Conservation (phyloP, 2,797 vertebrate species). For the Botia almorhae region DNA sequence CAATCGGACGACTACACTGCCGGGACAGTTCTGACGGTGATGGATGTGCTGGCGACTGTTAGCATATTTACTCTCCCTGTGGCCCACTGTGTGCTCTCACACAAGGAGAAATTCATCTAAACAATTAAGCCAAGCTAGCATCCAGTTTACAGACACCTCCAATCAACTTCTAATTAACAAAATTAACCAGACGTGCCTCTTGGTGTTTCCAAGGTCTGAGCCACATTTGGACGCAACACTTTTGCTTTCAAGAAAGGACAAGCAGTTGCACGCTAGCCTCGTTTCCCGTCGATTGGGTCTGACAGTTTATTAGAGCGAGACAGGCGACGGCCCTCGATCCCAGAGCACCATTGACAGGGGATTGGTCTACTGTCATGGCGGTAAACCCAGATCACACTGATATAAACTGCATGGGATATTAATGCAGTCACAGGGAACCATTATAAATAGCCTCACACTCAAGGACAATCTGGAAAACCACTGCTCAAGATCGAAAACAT, state of each 20-base stretch:
- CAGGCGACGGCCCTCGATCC: background rate
- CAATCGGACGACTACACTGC: background rate
- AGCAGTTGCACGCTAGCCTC: too few species aligned
- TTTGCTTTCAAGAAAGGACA: background rate
- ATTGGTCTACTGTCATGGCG: background rate
- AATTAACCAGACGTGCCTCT: constrained; percentile 41
- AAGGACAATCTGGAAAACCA: constrained; percentile 47
- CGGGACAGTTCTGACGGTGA: constrained; percentile 33
- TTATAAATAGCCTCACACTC: constrained; percentile 21
- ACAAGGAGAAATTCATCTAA: constrained; percentile 48
- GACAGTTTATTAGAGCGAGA: constrained; percentile 23
- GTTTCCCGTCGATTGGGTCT: constrained; percentile 15
- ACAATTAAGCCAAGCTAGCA: constrained; percentile 39
- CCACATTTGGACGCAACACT: constrained; percentile 19
- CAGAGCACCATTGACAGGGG: constrained; percentile 17
- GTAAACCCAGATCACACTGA: constrained; percentile 10
- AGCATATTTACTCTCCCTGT: constrained; percentile 48
- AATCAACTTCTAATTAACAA: constrained; percentile 43
- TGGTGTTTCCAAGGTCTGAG: constrained; percentile 3
- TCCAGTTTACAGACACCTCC: constrained; percentile 11
- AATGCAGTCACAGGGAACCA: constrained; percentile 8
- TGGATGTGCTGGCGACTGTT: constrained; percentile 43
- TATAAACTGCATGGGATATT: constrained; percentile 31
- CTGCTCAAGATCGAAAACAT: constrained; percentile 35
- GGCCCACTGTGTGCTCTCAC: background rate